Evolutionary conservation across 2,888 invertebrate species (phyloP).

Genomic region (Epinotia bilunana): DNA sequence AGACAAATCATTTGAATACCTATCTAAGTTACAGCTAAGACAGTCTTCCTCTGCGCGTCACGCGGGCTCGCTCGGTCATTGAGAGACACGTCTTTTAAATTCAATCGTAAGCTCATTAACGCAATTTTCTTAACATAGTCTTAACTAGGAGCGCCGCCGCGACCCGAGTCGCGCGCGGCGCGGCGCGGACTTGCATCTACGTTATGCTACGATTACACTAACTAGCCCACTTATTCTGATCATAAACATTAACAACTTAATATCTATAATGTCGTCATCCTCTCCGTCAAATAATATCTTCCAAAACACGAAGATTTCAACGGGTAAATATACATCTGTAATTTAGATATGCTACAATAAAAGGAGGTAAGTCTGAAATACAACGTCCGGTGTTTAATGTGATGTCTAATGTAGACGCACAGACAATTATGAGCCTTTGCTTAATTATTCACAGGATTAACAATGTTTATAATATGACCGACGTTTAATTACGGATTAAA

Average conservation of each 20-base stretch:
- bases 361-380: conserved; percentile 33
- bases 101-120: conserved; percentile 43
- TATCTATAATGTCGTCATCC: conserved; percentile 20
- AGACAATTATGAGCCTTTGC: conserved; percentile 14
- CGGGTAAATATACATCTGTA: conserved; percentile 41
- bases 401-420: conserved; percentile 17
- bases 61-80: conserved; percentile 17
- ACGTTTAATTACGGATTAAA: conserved; percentile 29
- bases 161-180: conserved; percentile 2
- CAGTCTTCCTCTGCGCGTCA: conserved; percentile 39
- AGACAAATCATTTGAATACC: conserved; percentile 41
- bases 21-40: conserved; percentile 40
- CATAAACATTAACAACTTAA: conserved; percentile 41
- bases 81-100: conserved; percentile 42
- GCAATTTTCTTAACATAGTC: conserved; percentile 34
- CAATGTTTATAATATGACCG: conserved; percentile 30
- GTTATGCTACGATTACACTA: conserved; percentile 22
- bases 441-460: conserved; percentile 30
- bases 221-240: conserved; percentile 39
- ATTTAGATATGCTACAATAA: conserved; percentile 26
- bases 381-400: conserved; percentile 34
- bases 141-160: conserved; percentile 19
- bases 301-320: conserved; percentile 41
- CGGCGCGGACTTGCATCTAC: not conserved
- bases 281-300: conserved; percentile 33